Percentiles rank a stretch among this genome's conserved stretches.
Evolutionary conservation across 2,888 invertebrate genomes (phyloP).

Genomic region (Steinernema carpocapsae): DNA sequence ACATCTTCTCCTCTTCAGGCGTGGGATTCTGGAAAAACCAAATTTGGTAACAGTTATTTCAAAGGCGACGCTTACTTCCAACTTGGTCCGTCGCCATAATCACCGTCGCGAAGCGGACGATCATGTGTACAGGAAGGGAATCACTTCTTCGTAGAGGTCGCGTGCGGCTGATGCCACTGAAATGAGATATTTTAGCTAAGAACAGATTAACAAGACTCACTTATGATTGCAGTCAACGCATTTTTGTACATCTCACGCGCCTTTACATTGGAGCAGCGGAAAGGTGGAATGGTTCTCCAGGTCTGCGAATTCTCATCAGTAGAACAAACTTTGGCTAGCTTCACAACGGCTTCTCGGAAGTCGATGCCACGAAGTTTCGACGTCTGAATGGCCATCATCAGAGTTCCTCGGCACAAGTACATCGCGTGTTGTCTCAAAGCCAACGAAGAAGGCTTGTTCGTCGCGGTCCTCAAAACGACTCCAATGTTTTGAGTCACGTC

Average conservation of each 20-base stretch:
- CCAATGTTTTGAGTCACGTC: background rate
- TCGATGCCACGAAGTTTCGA: background rate
- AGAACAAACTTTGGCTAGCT: background rate
- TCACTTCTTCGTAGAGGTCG: background rate
- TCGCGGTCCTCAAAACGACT: background rate
- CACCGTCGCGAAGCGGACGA: background rate
- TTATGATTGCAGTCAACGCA: constrained; percentile 51
- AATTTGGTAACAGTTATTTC: too few species aligned
- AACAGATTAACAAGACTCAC: constrained; percentile 43
- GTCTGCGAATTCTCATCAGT: background rate
- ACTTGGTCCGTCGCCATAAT: background rate
- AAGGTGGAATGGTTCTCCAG: background rate
- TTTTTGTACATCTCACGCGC: constrained; percentile 53
- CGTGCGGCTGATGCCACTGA: background rate
- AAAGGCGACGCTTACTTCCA: too few species aligned
- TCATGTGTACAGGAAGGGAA: constrained; percentile 24
- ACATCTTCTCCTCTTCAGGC: constrained; percentile 71
- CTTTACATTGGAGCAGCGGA: constrained; percentile 40
- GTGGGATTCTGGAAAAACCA: constrained; percentile 43
- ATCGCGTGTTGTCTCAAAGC: background rate
- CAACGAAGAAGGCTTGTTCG: constrained; percentile 6
- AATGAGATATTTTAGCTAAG: background rate
- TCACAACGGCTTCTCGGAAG: background rate
- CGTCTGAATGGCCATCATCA: constrained; percentile 3
- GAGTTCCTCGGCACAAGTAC: background rate